Evolutionary conservation across 2,888 invertebrate genomes (phyloP), one percentile per base, ranked within the genome.

Genomic region (Crioceris asparagi): DNA sequence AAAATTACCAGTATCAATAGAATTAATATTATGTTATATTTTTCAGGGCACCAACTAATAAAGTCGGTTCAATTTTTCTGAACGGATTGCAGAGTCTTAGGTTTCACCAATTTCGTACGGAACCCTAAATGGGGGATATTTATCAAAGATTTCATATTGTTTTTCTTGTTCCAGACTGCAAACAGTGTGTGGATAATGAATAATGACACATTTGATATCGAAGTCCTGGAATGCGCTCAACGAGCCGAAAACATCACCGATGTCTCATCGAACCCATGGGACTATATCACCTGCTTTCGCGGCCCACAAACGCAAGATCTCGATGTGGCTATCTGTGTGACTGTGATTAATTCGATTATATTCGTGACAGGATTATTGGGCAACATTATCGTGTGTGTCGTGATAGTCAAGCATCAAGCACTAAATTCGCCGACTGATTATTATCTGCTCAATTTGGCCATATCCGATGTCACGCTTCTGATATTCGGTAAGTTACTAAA

Each of bases 381-480:
- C 3, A 92, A 92, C 57, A 66, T 83, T 17, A 75, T 79, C 3
- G 90, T 91, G 5, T 91, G 91, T 56, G 71, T 83, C 27, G 90
- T 92, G 10, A 90, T 92, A 35, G 73, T 81, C 6, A 73, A 75
- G 19, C 86, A 90, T 56, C 71, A 77, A 0, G 74, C 80, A 5
- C 81, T 93, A 80, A 88, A 87, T 53, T 87, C 88, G 0, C 83
- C 90, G 0, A 93, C 92, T 0, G 92, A 93, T 59, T 92, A 86
- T 59, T 93, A 92, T 59, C 70, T 92, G 32, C 86, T 91, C 68
- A 90, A 84, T 57, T 66, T 91, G 64, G 87, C 92, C 12, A 67
- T 91, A 11, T 88, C 90, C 14, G 92, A 93, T 62, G 67, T 92
- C 12, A 73, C 82, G 34, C 72, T 90, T 44, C 68, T 92, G 10